Base-by-base conservation (phyloP, 2,888 invertebrate species). In the Polymixis lichenea region DNA sequence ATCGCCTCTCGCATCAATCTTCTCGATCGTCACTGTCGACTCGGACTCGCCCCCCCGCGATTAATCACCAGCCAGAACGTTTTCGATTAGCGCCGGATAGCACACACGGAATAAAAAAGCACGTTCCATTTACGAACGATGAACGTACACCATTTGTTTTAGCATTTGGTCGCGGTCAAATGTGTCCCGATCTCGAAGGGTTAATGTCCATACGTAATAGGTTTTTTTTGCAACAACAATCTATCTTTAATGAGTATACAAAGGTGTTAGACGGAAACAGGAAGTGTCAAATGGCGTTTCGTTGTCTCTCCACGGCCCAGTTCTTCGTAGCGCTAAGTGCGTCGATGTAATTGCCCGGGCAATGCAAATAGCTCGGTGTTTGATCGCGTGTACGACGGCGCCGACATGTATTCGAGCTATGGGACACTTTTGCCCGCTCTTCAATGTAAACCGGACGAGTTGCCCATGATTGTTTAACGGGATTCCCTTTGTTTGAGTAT, bases 251-350 rank as follows among this genome's bases (percentile, higher is more conserved):
- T 86, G 87, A 87, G 76, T 79, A 76, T 78, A 83, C 90, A 84
- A 87, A 86, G 80, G 84, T 85, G 80, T 92, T 91, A 92, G 93
- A 90, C 93, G 95, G 95, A 95, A 95, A 96, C 96, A 95, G 96
- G 96, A 96, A 96, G 95, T 94, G 93, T 95, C 94, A 95, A 96
- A 96, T 96, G 94, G 96, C 91, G 92, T 96, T 96, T 95, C 94
- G 94, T 92, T 96, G 96, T 96, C 93, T 90, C 89, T 91, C 92
- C 93, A 93, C 95, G 95, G 95, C 94, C 95, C 95, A 95, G 95
- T 95, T 96, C 93, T 89, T 88, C 91, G 92, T 91, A 93, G 91
- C 92, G 93, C 92, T 96, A 96, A 96, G 96, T 96, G 96, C 94
- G 90, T 88, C 91, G 93, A 90, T 95, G 96, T 96, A 95, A 95